phyloP scores from a whole-genome alignment of 1,140 invertebrate genomes.

The Elymnias hypermnestra region DNA sequence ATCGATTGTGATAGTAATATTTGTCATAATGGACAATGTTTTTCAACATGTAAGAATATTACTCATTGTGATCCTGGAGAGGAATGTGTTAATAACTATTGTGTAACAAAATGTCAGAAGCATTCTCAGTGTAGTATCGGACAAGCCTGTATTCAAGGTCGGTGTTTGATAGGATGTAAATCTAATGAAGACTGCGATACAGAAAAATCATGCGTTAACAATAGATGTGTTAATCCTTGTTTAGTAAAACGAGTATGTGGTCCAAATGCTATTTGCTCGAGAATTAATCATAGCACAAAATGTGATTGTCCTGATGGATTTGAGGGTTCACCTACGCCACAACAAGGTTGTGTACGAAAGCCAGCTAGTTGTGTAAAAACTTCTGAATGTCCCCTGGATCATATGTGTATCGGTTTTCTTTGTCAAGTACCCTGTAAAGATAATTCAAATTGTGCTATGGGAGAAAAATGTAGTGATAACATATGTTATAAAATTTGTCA shows the following conservation, averaged over 20 bases:
- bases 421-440: constrained; percentile 86
- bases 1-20: constrained; percentile 85
- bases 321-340: constrained; percentile 90
- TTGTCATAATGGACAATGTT: constrained; percentile 89
- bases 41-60: constrained; percentile 85
- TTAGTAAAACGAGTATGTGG: constrained; percentile 85
- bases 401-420: constrained; percentile 84
- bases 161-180: constrained; percentile 89
- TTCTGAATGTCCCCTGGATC: constrained; percentile 83
- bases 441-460: constrained; percentile 84
- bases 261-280: constrained; percentile 88
- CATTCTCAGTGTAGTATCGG: constrained; percentile 87
- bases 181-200: constrained; percentile 86
- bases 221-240: constrained; percentile 91
- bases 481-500: constrained; percentile 91
- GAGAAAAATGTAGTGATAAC: constrained; percentile 87
- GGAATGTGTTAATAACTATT: constrained; percentile 86
- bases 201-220: constrained; percentile 87
- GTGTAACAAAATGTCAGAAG: constrained; percentile 84
- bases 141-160: constrained; percentile 87
- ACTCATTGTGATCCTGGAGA: constrained; percentile 89
- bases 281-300: constrained; percentile 81
- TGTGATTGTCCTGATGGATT: constrained; percentile 90
- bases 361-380: constrained; percentile 80
- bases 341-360: constrained; percentile 90